Evolutionary conservation across 1,140 invertebrate genomes (phyloP).

Genomic region (Onthophagus taurus): DNA sequence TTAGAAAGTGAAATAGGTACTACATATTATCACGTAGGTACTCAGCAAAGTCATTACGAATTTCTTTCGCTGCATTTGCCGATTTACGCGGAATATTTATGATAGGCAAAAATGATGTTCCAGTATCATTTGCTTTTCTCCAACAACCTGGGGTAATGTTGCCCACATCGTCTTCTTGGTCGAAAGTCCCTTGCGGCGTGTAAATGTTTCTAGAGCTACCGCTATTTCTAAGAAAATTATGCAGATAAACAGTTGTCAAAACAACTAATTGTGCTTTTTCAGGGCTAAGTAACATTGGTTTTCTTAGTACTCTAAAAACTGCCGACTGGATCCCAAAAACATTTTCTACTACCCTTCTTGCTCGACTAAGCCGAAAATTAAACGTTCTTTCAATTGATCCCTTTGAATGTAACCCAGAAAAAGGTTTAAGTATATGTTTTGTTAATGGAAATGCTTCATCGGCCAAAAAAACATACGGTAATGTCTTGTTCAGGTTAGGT

Average conservation of each 20-base stretch:
- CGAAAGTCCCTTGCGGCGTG: no score
- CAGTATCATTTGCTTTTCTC: slow-evolving; percentile 8
- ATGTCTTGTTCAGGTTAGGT: background rate
- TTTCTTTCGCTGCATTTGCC: slow-evolving; percentile 11
- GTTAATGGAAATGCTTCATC: slow-evolving; percentile 40
- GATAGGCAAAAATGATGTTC: slow-evolving; percentile 12
- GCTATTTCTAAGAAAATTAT: no score
- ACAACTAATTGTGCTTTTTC: no score
- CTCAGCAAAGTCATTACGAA: slow-evolving; percentile 12
- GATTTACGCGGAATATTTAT: slow-evolving; percentile 10
- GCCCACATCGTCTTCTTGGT: background rate
- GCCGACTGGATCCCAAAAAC: slow-evolving; percentile 5
- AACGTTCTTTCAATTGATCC: slow-evolving; percentile 3
- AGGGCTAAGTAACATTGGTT: no score
- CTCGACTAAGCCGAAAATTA: slow-evolving; percentile 2
- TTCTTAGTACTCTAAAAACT: no score
- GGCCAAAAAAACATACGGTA: slow-evolving; percentile 25
- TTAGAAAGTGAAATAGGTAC: no score
- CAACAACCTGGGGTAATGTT: slow-evolving; percentile 11
- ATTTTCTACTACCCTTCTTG: slow-evolving; percentile 4
- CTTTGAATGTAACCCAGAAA: slow-evolving; percentile 16
- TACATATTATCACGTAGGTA: no score
- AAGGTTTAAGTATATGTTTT: slow-evolving; percentile 37
- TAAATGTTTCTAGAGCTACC: no score
- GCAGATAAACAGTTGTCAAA: no score